Base-by-base conservation (phyloP, 2,113 vertebrate genomes). In the Aplodontia rufa region DNA sequence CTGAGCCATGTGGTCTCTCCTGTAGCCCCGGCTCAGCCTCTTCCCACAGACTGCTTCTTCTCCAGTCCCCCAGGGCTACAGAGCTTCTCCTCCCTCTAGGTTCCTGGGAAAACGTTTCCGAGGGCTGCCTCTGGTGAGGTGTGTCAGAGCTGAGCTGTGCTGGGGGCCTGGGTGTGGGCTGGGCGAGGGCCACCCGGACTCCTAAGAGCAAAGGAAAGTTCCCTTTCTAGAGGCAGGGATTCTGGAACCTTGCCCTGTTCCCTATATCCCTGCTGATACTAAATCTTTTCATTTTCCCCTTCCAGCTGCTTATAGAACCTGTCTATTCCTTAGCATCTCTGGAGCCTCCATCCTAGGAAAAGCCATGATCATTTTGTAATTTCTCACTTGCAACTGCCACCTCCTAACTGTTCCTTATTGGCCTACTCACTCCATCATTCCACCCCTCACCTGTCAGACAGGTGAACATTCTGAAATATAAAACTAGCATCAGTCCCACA, bases 91-190 rank as follows among this genome's bases (percentile, higher is more conserved):
- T 80, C 53, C 60, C 60, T 95, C 75, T 62, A 71, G 84, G 95
- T 51, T 87, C 90, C 87, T 93, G 97, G 94, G 97, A 87, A 96
- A 87, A 64, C 78, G 62, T 79, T 82, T 87, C 85, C 32, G 51
- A 86, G 91, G 90, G 90, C 78, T 89, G 90, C 78, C 71, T 93
- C 84, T 87, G 42, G 62, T 84, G 90, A 97, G 84, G 95, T 90
- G 74, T 96, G 93, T 92, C 94, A 92, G 87, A 66, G 74, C 58
- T 74, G 88, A 97, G 94, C 66, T 66, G n/a, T 82, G 80, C 94
- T 93, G 66, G 45, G 95, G 90, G 93, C 81, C 40, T 75, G 90
- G 95, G 87, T 80, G 87, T 90, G 85, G 66, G 6, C 58, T 84
- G 90, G 87, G 87, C 93, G 76, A 86, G 87, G 88, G 90, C 96